A percentile compares a stretch with the other conserved stretches of the same genome.
Evolutionary conservation across 23 tunicate species (phyloP).

Genomic region (Halocynthia aurantium): DNA sequence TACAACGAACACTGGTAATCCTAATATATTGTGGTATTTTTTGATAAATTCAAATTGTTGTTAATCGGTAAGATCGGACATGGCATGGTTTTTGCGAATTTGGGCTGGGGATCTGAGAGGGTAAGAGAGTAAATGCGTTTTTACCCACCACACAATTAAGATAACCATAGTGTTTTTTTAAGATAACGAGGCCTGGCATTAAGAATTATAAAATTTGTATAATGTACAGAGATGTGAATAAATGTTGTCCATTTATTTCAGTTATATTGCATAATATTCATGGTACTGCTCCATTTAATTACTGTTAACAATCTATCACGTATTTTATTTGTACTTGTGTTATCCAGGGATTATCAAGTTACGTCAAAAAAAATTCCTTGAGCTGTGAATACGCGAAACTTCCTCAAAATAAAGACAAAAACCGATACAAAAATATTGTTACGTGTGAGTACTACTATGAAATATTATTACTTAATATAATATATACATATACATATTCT

Average conservation of each 20-base stretch:
- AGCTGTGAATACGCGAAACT: slow-evolving; percentile 57
- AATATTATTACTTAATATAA: too few relatives aligned
- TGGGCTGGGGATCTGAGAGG: too few relatives aligned
- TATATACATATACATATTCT: too few relatives aligned
- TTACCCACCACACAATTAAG: too few relatives aligned
- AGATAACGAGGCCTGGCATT: too few relatives aligned
- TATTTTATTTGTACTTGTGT: background rate
- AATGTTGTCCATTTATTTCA: background rate
- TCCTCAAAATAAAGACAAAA: slow-evolving; percentile 64
- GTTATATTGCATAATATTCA: background rate
- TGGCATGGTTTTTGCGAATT: too few relatives aligned
- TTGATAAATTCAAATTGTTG: too few relatives aligned
- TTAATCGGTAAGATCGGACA: too few relatives aligned
- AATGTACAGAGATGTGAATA: background rate
- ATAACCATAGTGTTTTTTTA: too few relatives aligned
- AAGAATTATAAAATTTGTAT: background rate
- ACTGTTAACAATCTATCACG: background rate
- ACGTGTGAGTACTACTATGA: slow-evolving; percentile 69
- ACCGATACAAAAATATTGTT: slow-evolving; percentile 87
- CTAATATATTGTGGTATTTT: too few relatives aligned
- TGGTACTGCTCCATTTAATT: background rate
- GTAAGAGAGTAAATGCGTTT: too few relatives aligned
- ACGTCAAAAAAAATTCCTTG: slow-evolving; percentile 15
- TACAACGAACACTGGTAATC: too few relatives aligned
- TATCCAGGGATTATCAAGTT: slow-evolving; percentile 5